Evolutionary conservation across 2,113 vertebrate genomes (phyloP).

Genomic region (Lepus timidus): DNA sequence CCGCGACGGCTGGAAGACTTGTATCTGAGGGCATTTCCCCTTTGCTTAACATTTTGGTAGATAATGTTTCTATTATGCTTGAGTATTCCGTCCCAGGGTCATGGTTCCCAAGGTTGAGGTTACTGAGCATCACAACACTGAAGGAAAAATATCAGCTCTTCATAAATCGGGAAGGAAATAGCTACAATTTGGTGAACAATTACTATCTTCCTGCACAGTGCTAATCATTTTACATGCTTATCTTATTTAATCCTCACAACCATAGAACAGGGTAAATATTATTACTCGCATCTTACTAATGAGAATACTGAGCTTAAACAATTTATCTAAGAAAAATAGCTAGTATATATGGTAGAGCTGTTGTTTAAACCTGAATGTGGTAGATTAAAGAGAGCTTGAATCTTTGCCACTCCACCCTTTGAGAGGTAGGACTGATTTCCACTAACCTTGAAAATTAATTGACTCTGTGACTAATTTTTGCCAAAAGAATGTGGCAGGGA

Average conservation of each 20-base stretch:
- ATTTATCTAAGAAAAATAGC: not conserved
- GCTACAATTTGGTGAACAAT: not conserved
- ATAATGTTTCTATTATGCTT: conserved; percentile 50
- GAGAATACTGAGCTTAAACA: not conserved
- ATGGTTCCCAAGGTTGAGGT: not conserved
- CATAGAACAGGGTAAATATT: not conserved
- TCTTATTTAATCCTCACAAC: not conserved
- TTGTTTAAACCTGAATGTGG: not conserved
- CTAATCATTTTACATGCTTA: not conserved
- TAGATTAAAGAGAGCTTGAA: not conserved
- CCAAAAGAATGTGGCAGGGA: not conserved
- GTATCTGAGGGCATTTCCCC: conserved; percentile 66
- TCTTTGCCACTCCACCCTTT: not conserved
- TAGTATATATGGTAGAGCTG: not conserved
- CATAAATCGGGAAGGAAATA: conserved; percentile 14
- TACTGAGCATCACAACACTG: not conserved
- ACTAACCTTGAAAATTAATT: not conserved
- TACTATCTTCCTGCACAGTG: conserved; percentile 8
- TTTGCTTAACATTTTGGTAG: conserved; percentile 53
- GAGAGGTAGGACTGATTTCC: not conserved
- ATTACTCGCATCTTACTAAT: not conserved
- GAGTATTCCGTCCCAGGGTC: conserved; percentile 30
- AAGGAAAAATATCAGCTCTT: conserved; percentile 28
- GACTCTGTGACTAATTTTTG: not conserved
- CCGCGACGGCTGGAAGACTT: conserved; percentile 27